These are phyloP conservation scores for Potamarius usumacintae DNA, from an alignment of 2,113 vertebrate species.

Conservation along the genomic window DNA sequence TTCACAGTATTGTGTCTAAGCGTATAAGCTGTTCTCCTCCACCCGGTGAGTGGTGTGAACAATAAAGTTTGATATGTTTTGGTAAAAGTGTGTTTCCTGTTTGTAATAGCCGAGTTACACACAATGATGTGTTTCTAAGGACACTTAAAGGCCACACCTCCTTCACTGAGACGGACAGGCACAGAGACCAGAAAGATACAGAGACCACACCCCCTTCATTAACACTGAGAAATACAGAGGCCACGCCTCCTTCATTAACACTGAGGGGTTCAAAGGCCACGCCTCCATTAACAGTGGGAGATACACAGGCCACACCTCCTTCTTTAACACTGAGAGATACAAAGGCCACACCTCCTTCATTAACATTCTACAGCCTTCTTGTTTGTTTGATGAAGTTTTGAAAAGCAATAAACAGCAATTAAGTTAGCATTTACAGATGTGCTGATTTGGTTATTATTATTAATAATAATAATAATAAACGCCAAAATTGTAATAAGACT, in stretches of 20 bases:
- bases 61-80: constrained; percentile 48
- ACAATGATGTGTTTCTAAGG: not conserved
- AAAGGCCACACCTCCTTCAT: too few relatives aligned
- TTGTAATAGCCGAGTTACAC: not conserved
- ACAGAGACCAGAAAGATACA: not conserved
- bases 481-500: not conserved
- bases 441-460: not conserved
- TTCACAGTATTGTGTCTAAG: constrained; percentile 41
- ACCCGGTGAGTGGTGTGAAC: constrained; percentile 17
- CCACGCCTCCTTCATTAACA: too few relatives aligned
- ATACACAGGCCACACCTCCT: too few relatives aligned
- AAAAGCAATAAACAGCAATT: not conserved
- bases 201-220: not conserved
- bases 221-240: too few relatives aligned
- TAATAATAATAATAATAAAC: not conserved
- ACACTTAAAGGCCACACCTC: not conserved
- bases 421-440: not conserved
- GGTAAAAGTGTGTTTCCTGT: constrained; percentile 13
- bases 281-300: too few relatives aligned
- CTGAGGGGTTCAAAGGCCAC: too few relatives aligned
- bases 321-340: too few relatives aligned
- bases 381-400: not conserved
- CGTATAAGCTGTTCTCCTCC: constrained; percentile 20
- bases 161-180: not conserved
- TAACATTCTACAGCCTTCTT: not conserved